Conservation (phyloP, 2,113 vertebrate genomes). For the Numenius arquata region DNA sequence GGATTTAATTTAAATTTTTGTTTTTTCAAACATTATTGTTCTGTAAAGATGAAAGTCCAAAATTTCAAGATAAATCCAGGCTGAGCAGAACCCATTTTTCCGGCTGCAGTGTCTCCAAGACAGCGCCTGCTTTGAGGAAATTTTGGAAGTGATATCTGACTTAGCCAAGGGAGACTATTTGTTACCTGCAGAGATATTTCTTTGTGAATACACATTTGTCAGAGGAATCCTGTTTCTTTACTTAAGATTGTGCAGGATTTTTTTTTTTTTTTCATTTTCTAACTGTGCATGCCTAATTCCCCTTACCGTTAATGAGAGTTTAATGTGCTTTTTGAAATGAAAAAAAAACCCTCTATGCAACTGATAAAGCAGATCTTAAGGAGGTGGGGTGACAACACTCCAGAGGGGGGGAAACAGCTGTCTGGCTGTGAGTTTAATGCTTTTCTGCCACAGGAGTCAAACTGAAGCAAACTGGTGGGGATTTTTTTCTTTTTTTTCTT, state of each 20-base stretch:
- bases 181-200: constrained; percentile 57
- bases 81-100: constrained; percentile 23
- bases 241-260: not conserved
- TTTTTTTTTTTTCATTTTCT: not conserved
- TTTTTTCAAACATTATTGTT: constrained; percentile 58
- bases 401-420: not conserved
- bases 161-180: constrained; percentile 22
- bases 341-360: not conserved
- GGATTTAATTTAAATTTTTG: constrained; percentile 58
- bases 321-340: constrained; percentile 53
- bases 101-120: constrained; percentile 24
- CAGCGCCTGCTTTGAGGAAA: not conserved
- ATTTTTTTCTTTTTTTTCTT: not conserved
- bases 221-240: constrained; percentile 55
- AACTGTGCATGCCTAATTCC: constrained; percentile 50
- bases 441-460: not conserved
- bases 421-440: constrained; percentile 31
- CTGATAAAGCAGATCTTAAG: constrained; percentile 45
- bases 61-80: constrained; percentile 55
- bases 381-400: not conserved
- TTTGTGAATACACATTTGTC: constrained; percentile 61
- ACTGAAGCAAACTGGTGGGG: not conserved
- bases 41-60: constrained; percentile 50
- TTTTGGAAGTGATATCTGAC: not conserved
- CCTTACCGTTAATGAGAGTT: constrained; percentile 65